Evolutionary conservation across 1,140 invertebrate genomes (phyloP).

Genomic region (Asbolus verrucosus): DNA sequence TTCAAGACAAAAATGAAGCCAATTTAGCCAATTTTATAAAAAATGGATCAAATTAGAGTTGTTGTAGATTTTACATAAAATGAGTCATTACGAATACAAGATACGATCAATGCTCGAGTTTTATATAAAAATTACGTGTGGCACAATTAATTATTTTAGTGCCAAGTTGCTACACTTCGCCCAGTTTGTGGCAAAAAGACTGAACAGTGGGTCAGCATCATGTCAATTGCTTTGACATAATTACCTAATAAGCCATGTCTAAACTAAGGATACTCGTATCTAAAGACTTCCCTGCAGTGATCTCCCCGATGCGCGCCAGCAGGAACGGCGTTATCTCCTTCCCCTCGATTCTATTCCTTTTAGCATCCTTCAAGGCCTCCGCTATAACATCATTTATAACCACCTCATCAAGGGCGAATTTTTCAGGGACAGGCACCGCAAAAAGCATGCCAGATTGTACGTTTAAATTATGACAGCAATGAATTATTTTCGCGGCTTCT

Average conservation of each 20-base stretch:
- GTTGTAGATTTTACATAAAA: too few species aligned
- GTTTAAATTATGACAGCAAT: constrained; percentile 69
- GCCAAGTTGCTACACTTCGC: too few species aligned
- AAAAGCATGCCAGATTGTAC: constrained; percentile 87
- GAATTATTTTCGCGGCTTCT: constrained; percentile 81
- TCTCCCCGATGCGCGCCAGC: constrained; percentile 78
- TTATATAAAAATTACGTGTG: too few species aligned
- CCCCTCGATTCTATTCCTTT: constrained; percentile 75
- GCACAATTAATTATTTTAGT: too few species aligned
- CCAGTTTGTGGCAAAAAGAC: too few species aligned
- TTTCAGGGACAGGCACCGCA: constrained; percentile 89
- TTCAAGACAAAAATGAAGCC: too few species aligned
- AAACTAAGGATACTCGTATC: constrained; percentile 79
- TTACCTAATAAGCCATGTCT: too few species aligned
- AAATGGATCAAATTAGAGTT: too few species aligned
- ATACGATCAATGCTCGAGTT: too few species aligned
- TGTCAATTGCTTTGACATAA: constrained; percentile 8
- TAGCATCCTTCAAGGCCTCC: constrained; percentile 77
- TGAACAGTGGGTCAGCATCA: too few species aligned
- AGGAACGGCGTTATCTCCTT: constrained; percentile 95
- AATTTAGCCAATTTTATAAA: too few species aligned
- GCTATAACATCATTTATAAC: constrained; percentile 79
- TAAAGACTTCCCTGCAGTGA: constrained; percentile 86
- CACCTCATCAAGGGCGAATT: constrained; percentile 72
- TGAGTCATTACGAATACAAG: too few species aligned